Evolutionary conservation across 2,797 vertebrate genomes (phyloP).

Genomic region (Catostomus latipinnis): DNA sequence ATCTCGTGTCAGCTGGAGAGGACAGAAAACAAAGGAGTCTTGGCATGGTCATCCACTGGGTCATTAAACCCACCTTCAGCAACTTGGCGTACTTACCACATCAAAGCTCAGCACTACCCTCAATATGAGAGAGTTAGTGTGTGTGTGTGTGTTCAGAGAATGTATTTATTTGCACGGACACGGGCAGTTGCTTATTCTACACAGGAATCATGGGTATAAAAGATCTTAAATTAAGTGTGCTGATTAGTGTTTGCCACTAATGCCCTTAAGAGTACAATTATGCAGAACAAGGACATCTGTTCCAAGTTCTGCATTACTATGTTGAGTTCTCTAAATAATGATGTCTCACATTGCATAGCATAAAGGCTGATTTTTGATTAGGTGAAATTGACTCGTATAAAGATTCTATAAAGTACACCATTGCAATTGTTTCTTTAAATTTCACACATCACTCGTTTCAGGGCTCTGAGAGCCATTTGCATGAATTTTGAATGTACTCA

Average conservation of each 20-base stretch:
- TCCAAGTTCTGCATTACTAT: neutral
- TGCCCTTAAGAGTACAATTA: neutral
- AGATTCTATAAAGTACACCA: too few relatives aligned
- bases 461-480: too few relatives aligned
- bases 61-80: slow-evolving; percentile 38
- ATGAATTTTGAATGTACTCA: too few relatives aligned
- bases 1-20: slow-evolving; percentile 60
- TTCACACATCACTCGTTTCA: too few relatives aligned
- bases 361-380: slow-evolving; percentile 1
- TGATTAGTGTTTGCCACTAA: slow-evolving; percentile 19
- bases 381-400: neutral
- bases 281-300: neutral
- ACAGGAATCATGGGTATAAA: slow-evolving; percentile 4
- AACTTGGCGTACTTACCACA: slow-evolving; percentile 30
- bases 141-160: neutral
- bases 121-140: slow-evolving; percentile 8
- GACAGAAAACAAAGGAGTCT: slow-evolving; percentile 40
- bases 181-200: slow-evolving; percentile 17
- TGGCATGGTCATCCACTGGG: slow-evolving; percentile 36
- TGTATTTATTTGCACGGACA: neutral
- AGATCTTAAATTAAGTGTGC: slow-evolving; percentile 22
- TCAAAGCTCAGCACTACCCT: slow-evolving; percentile 33
- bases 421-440: too few relatives aligned
- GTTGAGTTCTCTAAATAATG: neutral
- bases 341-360: neutral